Base-by-base conservation (phyloP, 64 coral and sea anemone species). In the Exaiptasia diaphana region DNA sequence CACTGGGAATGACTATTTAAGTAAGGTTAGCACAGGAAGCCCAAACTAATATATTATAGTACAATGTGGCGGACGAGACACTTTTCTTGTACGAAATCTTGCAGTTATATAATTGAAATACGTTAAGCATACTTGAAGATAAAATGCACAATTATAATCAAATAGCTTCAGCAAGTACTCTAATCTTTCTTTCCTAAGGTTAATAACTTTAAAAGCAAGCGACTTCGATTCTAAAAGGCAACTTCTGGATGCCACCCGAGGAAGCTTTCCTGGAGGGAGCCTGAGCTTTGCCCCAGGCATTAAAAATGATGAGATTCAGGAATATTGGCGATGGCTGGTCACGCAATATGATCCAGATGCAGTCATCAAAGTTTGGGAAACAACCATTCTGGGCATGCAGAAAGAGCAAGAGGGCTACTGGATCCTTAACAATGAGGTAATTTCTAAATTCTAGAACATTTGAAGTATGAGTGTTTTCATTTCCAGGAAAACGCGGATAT, bases 261-360 rank as follows among this genome's bases (percentile, higher is more conserved):
- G 70, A 25, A 41, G 70, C 17, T 73, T 73, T 73, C 70, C 70
- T 73, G 70, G 41, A 27, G 40, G 1, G 26, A 73, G 70, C 30
- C 38, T 73, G 5, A 44, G 38, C 27, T 42, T 50, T 73, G 39
- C 36, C 20, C 17, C 70, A 75, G 73, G 73, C 20, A 21, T 76
- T 12, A 36, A 76, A 35, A 76, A 45, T 20, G 48, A 76, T 17
- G 26, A 76, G 4, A 31, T 76, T 17, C 13, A 54, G 15, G 73
- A 24, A 12, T 76, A 54, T 49, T 76, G 73, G 50, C 41, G 52
- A 18, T 76, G 73, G 73, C 25, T 56, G 6, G 46, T 76, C 10
- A 32, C 44, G 27, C 73, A 76, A 34, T 76, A 76, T 30, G 73
- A 74, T 14, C 41, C 41, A 21, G 24, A 27, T 15, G 41, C 48